Evolutionary conservation across 2,113 vertebrate genomes (phyloP).

Genomic region (Leptobrachium ailaonicum): DNA sequence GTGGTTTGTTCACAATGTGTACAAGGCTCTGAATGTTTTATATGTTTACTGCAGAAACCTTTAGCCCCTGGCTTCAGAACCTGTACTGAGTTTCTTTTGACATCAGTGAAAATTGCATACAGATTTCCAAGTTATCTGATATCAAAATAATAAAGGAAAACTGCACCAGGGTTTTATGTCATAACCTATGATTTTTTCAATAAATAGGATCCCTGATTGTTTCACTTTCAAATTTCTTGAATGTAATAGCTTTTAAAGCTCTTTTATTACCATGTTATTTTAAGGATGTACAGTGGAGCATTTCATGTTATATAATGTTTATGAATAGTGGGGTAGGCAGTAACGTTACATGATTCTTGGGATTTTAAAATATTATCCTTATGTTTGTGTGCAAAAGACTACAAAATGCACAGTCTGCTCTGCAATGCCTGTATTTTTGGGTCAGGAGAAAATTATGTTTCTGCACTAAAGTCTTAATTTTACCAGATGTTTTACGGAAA

Average conservation of each 20-base stretch:
- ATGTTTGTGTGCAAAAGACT: background rate
- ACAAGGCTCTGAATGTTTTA: constrained; percentile 18
- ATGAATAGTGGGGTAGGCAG: background rate
- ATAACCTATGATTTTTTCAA: constrained; percentile 12
- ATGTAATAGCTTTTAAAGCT: constrained; percentile 6
- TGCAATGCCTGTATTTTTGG: too few relatives aligned
- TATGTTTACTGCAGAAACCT: constrained; percentile 15
- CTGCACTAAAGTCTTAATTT: too few relatives aligned
- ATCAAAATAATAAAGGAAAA: constrained; percentile 15
- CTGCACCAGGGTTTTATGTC: constrained; percentile 5
- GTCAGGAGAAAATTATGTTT: too few relatives aligned
- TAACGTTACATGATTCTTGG: background rate
- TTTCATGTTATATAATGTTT: background rate
- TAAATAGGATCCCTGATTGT: constrained; percentile 16
- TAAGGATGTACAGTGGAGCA: background rate
- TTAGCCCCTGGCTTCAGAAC: background rate
- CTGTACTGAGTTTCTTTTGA: constrained; percentile 12
- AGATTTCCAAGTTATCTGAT: constrained; percentile 20
- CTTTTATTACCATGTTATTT: background rate
- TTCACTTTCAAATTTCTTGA: background rate
- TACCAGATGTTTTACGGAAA: too few relatives aligned
- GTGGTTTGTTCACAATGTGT: constrained; percentile 28
- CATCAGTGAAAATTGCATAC: constrained; percentile 31
- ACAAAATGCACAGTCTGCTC: background rate
- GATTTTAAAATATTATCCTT: background rate